Percentiles rank a stretch among this genome's conserved stretches.
Evolutionary conservation across 1,140 invertebrate species (phyloP).

Genomic region (Andricus grossulariae): DNA sequence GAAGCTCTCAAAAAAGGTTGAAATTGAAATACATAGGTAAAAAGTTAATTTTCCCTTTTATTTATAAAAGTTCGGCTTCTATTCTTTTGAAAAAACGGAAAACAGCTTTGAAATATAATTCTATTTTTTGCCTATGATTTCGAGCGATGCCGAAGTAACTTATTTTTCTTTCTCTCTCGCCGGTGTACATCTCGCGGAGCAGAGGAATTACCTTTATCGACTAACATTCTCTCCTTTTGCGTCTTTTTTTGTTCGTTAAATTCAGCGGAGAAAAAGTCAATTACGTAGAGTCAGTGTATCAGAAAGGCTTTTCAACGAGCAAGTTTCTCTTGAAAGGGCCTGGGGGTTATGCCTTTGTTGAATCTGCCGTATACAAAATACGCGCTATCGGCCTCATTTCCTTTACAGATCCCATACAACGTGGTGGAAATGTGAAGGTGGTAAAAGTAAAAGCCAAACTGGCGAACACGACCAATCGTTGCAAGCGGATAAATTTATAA

Average conservation of each 20-base stretch:
- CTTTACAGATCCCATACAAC: constrained; percentile 14
- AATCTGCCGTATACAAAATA: constrained; percentile 30
- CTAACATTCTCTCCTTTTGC: constrained; percentile 1
- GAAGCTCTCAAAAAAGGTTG: too few relatives aligned
- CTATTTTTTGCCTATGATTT: too few relatives aligned
- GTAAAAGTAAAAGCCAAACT: not conserved
- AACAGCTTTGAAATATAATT: too few relatives aligned
- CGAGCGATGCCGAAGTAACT: too few relatives aligned
- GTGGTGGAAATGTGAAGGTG: not conserved
- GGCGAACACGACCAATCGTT: not conserved
- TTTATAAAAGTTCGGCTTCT: too few relatives aligned
- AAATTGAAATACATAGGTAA: too few relatives aligned
- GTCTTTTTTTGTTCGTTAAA: constrained; percentile 20
- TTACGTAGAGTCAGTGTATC: constrained; percentile 24
- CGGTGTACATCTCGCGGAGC: not conserved
- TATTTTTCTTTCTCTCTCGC: too few relatives aligned
- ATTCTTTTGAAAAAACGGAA: too few relatives aligned
- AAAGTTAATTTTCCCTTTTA: too few relatives aligned
- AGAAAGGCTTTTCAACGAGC: constrained; percentile 24
- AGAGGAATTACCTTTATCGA: constrained; percentile 6
- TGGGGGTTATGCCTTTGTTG: constrained; percentile 25
- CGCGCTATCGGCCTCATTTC: constrained; percentile 23
- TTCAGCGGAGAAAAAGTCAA: constrained; percentile 30
- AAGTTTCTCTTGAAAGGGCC: constrained; percentile 4
- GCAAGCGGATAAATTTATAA: constrained; percentile 31